phyloP scores from a whole-genome alignment of 2,797 vertebrate species.

The Bradypodion ventrale region DNA sequence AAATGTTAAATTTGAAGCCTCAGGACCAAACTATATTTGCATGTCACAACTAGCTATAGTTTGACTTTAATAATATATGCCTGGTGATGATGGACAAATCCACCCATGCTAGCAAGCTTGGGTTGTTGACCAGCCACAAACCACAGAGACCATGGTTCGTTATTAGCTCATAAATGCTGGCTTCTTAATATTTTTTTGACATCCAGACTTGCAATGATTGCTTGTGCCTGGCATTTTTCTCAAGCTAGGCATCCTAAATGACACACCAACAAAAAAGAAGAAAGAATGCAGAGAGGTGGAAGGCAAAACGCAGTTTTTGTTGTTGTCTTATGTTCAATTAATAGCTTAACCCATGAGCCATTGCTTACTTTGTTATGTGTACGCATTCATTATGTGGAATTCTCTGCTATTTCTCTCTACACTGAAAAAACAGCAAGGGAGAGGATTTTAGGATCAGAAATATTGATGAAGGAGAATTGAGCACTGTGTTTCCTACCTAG shows the following conservation, averaged over 20 bases:
- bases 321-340: not conserved
- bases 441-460: not conserved
- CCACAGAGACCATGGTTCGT: not conserved
- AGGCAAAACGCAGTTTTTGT: not conserved
- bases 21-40: not conserved
- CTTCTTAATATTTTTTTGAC: not conserved
- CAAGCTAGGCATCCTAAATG: not conserved
- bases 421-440: not conserved
- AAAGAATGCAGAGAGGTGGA: not conserved
- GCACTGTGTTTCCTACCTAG: not conserved
- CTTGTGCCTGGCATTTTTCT: not conserved
- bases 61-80: not conserved
- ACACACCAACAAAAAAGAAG: not conserved
- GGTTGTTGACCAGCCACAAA: not conserved
- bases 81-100: not conserved
- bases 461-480: not conserved
- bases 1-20: not conserved
- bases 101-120: not conserved
- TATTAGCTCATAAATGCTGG: not conserved
- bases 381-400: not conserved
- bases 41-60: not conserved
- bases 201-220: not conserved
- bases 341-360: not conserved
- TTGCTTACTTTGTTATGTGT: not conserved
- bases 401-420: not conserved